Percentiles rank a stretch among this genome's conserved stretches.
These are phyloP conservation scores for Rachycentron canadum DNA, from an alignment of 2,797 vertebrate genomes.

Conservation along the genomic window DNA sequence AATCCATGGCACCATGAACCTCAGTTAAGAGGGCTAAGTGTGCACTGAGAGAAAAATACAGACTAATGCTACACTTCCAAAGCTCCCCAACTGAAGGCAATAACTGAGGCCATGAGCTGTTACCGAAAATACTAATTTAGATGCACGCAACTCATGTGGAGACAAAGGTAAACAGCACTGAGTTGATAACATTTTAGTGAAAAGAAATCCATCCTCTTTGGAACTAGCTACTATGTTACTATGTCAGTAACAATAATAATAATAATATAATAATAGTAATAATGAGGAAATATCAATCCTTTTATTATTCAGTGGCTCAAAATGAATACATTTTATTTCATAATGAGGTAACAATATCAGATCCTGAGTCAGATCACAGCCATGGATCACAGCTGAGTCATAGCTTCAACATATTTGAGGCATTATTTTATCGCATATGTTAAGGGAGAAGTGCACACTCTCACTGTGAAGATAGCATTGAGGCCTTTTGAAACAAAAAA, in stretches of 20 bases:
- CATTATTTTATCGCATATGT: neutral
- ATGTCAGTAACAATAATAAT: too few relatives aligned
- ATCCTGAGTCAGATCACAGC: constrained; percentile 5
- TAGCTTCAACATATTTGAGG: neutral
- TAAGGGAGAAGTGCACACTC: neutral
- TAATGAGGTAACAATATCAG: neutral
- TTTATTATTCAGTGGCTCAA: constrained; percentile 17
- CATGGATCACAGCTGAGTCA: constrained; percentile 2
- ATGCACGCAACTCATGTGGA: constrained; percentile 2
- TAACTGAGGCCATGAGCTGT: neutral
- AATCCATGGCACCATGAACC: constrained; percentile 4
- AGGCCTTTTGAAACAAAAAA: neutral
- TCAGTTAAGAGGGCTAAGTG: neutral
- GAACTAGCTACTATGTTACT: neutral
- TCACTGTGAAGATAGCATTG: neutral
- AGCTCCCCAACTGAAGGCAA: neutral
- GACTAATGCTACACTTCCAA: neutral
- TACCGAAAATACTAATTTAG: constrained; percentile 6
- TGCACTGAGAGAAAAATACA: neutral
- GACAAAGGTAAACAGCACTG: neutral
- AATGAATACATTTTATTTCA: neutral
- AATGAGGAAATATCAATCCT: constrained; percentile 1
- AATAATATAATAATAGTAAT: too few relatives aligned
- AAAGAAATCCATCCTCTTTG: constrained; percentile 9
- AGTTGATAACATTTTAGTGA: neutral